Evolutionary conservation across 64 coral and sea anemone genomes (phyloP).

Genomic region (Hydrozoanthus tunicans): DNA sequence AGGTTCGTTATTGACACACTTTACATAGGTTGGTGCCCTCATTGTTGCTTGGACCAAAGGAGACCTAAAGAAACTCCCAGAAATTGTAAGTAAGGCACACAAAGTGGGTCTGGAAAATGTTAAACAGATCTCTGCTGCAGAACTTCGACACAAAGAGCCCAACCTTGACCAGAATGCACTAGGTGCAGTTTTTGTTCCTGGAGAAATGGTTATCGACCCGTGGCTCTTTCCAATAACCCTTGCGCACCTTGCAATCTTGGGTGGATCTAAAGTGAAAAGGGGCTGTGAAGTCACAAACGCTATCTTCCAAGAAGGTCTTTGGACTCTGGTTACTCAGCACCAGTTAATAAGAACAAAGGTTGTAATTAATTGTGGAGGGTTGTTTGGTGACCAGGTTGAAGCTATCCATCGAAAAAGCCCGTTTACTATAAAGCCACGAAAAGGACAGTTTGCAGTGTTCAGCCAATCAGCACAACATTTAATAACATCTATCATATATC

Average conservation of each 20-base stretch:
- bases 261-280: constrained; percentile 36
- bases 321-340: constrained; percentile 57
- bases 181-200: constrained; percentile 66
- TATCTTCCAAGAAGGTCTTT: constrained; percentile 23
- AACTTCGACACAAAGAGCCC: constrained; percentile 55
- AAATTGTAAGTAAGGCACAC: constrained; percentile 41
- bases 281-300: constrained; percentile 59
- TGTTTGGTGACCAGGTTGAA: constrained; percentile 76
- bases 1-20: too few relatives aligned
- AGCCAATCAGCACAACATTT: constrained; percentile 66
- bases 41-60: constrained; percentile 72
- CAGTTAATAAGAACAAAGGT: constrained; percentile 50
- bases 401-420: constrained; percentile 56
- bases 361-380: constrained; percentile 82
- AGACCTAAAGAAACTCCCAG: constrained; percentile 53
- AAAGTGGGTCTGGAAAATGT: constrained; percentile 53
- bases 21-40: constrained; percentile 58
- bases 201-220: constrained; percentile 68
- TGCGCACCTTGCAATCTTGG: constrained; percentile 42
- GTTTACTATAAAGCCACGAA: constrained; percentile 80
- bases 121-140: constrained; percentile 54
- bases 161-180: constrained; percentile 45
- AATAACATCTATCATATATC: constrained; percentile 73
- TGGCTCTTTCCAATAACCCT: constrained; percentile 71
- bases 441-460: constrained; percentile 81